phyloP scores from a whole-genome alignment of 1,140 invertebrate genomes.

The Diorhabda elongata region DNA sequence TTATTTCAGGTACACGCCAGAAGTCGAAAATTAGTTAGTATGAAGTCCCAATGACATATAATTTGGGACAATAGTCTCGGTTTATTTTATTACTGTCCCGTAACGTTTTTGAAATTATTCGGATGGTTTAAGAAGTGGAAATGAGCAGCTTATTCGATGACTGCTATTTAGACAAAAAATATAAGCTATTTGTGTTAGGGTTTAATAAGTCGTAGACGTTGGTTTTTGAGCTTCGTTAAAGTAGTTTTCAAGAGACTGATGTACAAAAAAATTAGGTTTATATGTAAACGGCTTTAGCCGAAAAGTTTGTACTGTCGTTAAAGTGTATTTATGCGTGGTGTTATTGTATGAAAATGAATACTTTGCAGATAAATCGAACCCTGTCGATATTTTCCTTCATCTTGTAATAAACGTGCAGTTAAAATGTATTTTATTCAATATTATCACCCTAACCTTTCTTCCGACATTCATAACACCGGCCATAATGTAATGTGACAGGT shows the following conservation, averaged over 20 bases:
- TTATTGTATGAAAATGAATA: no score
- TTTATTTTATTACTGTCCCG: slow-evolving; percentile 32
- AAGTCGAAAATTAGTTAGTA: slow-evolving; percentile 76
- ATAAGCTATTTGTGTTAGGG: slow-evolving; percentile 1
- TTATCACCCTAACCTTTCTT: no score
- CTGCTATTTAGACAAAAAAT: neutral
- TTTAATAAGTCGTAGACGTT: slow-evolving; percentile 1
- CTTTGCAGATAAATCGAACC: no score
- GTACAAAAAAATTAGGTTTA: neutral
- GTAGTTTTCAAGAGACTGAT: slow-evolving; percentile 2
- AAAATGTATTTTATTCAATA: no score
- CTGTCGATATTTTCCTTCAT: no score
- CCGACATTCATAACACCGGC: no score
- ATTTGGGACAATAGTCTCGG: slow-evolving; percentile 38
- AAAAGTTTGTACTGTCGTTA: neutral
- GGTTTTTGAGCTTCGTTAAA: neutral
- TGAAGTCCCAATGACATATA: slow-evolving; percentile 82
- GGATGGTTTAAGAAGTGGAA: neutral
- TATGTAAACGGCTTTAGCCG: neutral
- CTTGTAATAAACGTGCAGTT: no score
- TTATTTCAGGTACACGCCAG: slow-evolving; percentile 54
- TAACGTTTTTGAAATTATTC: slow-evolving; percentile 59
- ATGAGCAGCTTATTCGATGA: slow-evolving; percentile 2
- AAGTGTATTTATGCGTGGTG: no score
- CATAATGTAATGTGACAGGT: no score